Conservation (phyloP, 2,113 vertebrate species). For the Pyrgilauda ruficollis region DNA sequence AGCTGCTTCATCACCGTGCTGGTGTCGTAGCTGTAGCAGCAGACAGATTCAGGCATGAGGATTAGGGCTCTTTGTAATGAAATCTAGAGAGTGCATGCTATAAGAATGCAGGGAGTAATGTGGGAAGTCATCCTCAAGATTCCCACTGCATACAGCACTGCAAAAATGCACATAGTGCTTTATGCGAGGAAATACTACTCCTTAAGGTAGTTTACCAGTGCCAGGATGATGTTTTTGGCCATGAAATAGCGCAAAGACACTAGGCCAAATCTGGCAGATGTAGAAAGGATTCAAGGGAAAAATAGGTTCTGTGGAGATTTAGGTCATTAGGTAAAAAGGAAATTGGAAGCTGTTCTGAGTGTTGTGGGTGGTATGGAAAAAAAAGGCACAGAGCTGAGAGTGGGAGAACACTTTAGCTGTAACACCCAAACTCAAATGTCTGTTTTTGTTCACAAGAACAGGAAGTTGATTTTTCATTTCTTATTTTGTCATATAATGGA, state of each 20-base stretch:
- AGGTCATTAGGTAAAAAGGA: conserved; percentile 46
- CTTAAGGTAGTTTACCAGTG: not conserved
- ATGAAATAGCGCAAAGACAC: not conserved
- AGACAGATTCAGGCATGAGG: conserved; percentile 45
- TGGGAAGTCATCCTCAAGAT: not conserved
- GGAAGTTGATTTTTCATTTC: not conserved
- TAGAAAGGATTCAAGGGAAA: not conserved
- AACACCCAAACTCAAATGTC: not conserved
- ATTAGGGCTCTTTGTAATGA: conserved; percentile 39
- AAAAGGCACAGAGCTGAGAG: not conserved
- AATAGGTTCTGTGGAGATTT: not conserved
- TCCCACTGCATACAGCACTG: not conserved
- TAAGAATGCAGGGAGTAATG: not conserved
- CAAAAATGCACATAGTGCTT: not conserved
- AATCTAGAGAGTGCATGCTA: not conserved
- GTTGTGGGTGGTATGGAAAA: not conserved
- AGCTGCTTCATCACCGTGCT: conserved; percentile 37
- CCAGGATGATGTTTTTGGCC: not conserved
- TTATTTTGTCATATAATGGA: not conserved
- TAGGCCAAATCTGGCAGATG: not conserved
- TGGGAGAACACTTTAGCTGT: not conserved
- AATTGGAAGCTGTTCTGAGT: conserved; percentile 1
- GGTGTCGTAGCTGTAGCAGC: conserved; percentile 20
- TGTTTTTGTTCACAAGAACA: not conserved
- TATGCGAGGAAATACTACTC: not conserved